Base-by-base conservation (phyloP, 23 tunicate species). In the Oikopleura dioica region DNA sequence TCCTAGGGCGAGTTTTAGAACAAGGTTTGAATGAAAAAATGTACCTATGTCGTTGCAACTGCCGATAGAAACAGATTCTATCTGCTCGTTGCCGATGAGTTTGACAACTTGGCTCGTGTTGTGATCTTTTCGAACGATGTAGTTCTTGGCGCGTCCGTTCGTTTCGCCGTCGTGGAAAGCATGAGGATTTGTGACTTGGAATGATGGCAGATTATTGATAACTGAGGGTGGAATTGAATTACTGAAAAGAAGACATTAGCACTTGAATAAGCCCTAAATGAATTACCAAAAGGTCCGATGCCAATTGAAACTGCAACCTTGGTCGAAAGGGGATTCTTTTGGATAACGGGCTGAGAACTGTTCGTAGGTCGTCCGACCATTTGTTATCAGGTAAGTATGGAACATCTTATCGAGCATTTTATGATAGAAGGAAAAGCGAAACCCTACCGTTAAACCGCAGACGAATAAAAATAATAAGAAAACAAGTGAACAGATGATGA, bases 341-440 rank as follows among this genome's bases (percentile, higher is more conserved):
- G 72, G 72, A 28, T 63, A 63, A 12, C 72, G 29, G 4, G 72
- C 29, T 28, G 72, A 63, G 33, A 63, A 63, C 33, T 63, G 72
- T 28, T 63, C 72, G 33, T 63, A 63, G 4, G 72, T 63, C 29
- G 72, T 63, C 33, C 72, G 72, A 2, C 72, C 72, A 28, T 63
- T 63, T 23, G 72, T 12, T 12, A 63, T 63, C 30, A 63, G 72
- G 72, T 63, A 63, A 63, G 72, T 63, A 63, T 63, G 72, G 33
- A 63, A 63, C 26, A 63, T 63, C n/a, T n/a, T n/a, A n/a, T n/a
- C n/a, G n/a, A n/a, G n/a, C n/a, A n/a, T n/a, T n/a, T n/a, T n/a
- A n/a, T n/a, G n/a, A n/a, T n/a, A n/a, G n/a, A n/a, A n/a, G n/a
- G n/a, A n/a, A n/a, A n/a, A n/a, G n/a, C n/a, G n/a, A n/a, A n/a